A percentile compares a stretch with the other conserved stretches of the same genome.
Conservation (phyloP, 2,113 vertebrate genomes). For the Ptilorrhoa leucosticta region DNA sequence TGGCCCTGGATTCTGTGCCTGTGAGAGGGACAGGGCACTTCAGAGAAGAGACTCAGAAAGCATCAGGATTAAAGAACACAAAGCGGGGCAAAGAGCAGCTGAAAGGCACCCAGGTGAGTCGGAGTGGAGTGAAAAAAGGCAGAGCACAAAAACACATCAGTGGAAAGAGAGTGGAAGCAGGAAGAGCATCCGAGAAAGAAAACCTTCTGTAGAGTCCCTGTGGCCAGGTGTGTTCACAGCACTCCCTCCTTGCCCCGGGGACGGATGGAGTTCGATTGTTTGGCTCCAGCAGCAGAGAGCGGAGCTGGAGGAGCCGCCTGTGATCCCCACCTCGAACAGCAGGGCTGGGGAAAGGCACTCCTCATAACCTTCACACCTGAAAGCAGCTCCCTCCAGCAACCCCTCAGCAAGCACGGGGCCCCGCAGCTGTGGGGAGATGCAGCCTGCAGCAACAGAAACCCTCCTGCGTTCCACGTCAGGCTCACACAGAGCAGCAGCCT, state of each 20-base stretch:
- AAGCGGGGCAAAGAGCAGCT: neutral
- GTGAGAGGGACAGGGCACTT: neutral
- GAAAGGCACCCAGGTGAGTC: neutral
- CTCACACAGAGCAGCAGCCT: neutral
- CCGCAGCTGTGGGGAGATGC: neutral
- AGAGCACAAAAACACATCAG: neutral
- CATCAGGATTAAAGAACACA: neutral
- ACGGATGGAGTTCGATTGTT: neutral
- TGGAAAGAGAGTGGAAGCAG: neutral
- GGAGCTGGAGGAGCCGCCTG: neutral
- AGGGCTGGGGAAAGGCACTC: neutral
- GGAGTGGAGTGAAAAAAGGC: accelerated
- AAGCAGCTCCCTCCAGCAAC: neutral
- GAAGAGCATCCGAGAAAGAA: neutral
- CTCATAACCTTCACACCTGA: neutral
- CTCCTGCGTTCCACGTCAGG: neutral
- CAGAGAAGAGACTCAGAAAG: neutral
- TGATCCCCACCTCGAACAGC: neutral
- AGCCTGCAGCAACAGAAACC: neutral
- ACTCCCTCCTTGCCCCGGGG: neutral
- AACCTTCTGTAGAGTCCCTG: neutral
- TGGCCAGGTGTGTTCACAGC: neutral
- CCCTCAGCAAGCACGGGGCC: neutral
- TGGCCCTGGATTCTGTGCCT: neutral
- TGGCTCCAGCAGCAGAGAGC: neutral